A percentile compares a stretch with the other conserved stretches of the same genome.
Evolutionary conservation across 2,888 invertebrate genomes (phyloP).

Genomic region (Luperina testacea): DNA sequence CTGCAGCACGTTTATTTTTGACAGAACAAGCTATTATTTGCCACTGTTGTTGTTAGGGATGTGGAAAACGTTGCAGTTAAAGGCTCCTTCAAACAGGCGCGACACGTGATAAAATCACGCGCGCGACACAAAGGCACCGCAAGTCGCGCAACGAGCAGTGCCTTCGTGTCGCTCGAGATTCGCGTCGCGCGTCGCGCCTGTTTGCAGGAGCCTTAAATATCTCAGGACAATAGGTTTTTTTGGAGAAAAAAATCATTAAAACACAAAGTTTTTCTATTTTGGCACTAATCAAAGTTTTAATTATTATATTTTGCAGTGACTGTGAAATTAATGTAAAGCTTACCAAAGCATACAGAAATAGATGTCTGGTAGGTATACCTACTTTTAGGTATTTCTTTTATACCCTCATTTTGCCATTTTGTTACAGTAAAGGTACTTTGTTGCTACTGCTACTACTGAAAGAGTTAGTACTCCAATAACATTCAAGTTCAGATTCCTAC

Average conservation of each 20-base stretch:
- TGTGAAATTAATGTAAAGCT: neutral
- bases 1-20: conserved; percentile 41
- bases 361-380: neutral
- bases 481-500: neutral
- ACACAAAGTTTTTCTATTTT: neutral
- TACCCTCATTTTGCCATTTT: neutral
- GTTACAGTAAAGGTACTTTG: neutral
- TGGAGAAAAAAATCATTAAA: neutral
- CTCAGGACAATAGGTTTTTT: neutral
- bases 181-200: too few relatives aligned
- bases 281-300: neutral
- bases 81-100: too few relatives aligned
- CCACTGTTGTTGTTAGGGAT: neutral
- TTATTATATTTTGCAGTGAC: neutral
- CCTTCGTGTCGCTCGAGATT: too few relatives aligned
- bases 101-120: too few relatives aligned
- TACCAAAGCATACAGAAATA: neutral
- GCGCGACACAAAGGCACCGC: too few relatives aligned
- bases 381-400: neutral
- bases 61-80: neutral
- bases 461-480: neutral
- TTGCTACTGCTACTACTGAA: neutral
- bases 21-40: conserved; percentile 22
- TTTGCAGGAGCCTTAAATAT: too few relatives aligned
- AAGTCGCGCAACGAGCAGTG: too few relatives aligned